Evolutionary conservation across 2,888 invertebrate genomes (phyloP), one percentile per base, ranked within the genome.

Genomic region (Eurois occulta): DNA sequence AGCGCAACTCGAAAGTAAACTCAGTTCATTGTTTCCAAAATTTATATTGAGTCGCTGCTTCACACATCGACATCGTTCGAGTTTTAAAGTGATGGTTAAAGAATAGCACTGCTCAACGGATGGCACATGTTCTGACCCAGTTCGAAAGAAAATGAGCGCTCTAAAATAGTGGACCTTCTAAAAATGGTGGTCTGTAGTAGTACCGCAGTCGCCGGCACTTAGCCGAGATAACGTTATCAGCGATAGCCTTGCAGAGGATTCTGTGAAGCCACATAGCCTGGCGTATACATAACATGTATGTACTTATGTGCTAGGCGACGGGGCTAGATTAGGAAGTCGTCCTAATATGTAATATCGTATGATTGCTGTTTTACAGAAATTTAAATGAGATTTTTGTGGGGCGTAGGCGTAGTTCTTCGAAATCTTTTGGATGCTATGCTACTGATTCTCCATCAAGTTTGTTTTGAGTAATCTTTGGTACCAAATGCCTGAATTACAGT

Each of bases 161-260:
- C 38, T 32, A 67, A 38, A 46, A n/a, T 46, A 73, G 52, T 70
- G 70, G 81, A 82, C 78, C 87, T 88, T 85, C 87, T 84, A 77
- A 87, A 86, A 75, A 79, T 66, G 43, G 74, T 84, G 89, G 85
- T 88, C 89, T 87, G 88, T 86, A 83, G 86, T 87, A 78, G n/a
- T n/a, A 87, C 86, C 82, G 77, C 84, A 78, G 84, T 86, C 79
- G 89, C 90, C 81, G 89, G 89, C 91, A 90, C 87, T 90, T 86
- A 89, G 66, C n/a, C 80, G 91, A 95, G 96, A 96, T 96, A 96
- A 95, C 94, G 94, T 94, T 96, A 96, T 96, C 96, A 94, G 92
- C 91, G 93, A 94, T 95, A 95, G 95, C 96, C 96, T 96, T 93
- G 96, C 92, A 91, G 91, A 92, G 93, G 95, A 95, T 95, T 96